A percentile compares a stretch with the other conserved stretches of the same genome.
Evolutionary conservation across 2,113 vertebrate species (phyloP).

Genomic region (Collichthys lucidus): DNA sequence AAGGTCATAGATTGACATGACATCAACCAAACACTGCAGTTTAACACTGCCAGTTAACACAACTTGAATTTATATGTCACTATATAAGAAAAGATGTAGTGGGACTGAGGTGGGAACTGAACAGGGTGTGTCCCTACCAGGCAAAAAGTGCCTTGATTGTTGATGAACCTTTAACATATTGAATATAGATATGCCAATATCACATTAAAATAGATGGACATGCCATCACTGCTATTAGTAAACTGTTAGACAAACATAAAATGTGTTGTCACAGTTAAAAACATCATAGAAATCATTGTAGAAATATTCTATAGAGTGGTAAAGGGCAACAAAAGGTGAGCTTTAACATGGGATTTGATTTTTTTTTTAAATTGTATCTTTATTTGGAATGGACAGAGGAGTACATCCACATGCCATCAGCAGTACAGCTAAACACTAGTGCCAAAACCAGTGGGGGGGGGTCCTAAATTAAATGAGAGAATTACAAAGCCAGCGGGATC

Average conservation of each 20-base stretch:
- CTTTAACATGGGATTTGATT: not conserved
- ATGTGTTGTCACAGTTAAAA: not conserved
- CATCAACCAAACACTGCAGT: conserved; percentile 42
- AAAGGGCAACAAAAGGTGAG: not conserved
- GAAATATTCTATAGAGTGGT: not conserved
- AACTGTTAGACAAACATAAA: not conserved
- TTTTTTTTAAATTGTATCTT: no score
- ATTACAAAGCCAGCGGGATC: no score
- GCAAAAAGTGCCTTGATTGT: not conserved
- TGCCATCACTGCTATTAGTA: not conserved
- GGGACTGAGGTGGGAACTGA: not conserved
- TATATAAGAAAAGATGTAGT: not conserved
- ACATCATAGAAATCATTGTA: no score
- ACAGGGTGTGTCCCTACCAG: not conserved
- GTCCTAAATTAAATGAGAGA: no score
- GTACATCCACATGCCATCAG: no score
- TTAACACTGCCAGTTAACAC: not conserved
- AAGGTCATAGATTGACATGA: conserved; percentile 87
- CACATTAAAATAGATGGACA: not conserved
- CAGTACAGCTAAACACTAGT: no score
- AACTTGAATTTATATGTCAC: not conserved
- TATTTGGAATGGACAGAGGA: no score
- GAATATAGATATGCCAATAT: not conserved
- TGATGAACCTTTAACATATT: not conserved
- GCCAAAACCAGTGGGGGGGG: no score